These are phyloP conservation scores for Cotesia congregata DNA, from an alignment of 2,888 invertebrate genomes.

Conservation along the genomic window DNA sequence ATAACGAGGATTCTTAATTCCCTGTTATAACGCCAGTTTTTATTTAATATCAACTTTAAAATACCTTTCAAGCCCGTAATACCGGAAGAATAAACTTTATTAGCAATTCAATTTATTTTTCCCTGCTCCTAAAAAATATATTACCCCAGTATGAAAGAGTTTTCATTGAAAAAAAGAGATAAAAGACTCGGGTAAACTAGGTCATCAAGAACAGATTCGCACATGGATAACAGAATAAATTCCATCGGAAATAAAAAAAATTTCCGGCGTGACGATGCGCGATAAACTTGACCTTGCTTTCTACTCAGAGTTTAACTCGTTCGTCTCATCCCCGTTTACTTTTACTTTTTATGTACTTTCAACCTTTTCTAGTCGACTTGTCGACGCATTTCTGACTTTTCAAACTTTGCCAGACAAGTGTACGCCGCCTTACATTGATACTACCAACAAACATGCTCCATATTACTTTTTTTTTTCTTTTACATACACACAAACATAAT, in stretches of 20 bases:
- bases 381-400: slow-evolving; percentile 26
- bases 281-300: slow-evolving; percentile 43
- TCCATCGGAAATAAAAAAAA: slow-evolving; percentile 22
- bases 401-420: slow-evolving; percentile 20
- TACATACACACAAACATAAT: not conserved
- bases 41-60: not conserved
- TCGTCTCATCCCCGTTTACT: slow-evolving; percentile 23
- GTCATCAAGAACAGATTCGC: slow-evolving; percentile 48
- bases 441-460: not conserved
- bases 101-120: not conserved
- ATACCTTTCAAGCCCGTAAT: not conserved
- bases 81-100: not conserved
- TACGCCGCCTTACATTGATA: not conserved
- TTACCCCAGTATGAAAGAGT: not conserved
- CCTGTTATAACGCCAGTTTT: not conserved
- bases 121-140: not conserved
- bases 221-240: slow-evolving; percentile 42
- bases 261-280: slow-evolving; percentile 22
- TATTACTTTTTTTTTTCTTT: no score
- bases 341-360: slow-evolving; percentile 28
- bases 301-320: slow-evolving; percentile 39
- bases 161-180: slow-evolving; percentile 12
- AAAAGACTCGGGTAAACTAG: slow-evolving; percentile 45
- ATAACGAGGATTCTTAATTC: slow-evolving; percentile 29
- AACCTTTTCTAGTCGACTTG: slow-evolving; percentile 32